Percentiles rank a stretch among this genome's conserved stretches.
These are phyloP conservation scores for Camelus bactrianus DNA, from an alignment of 2,113 vertebrate genomes.

Conservation along the genomic window DNA sequence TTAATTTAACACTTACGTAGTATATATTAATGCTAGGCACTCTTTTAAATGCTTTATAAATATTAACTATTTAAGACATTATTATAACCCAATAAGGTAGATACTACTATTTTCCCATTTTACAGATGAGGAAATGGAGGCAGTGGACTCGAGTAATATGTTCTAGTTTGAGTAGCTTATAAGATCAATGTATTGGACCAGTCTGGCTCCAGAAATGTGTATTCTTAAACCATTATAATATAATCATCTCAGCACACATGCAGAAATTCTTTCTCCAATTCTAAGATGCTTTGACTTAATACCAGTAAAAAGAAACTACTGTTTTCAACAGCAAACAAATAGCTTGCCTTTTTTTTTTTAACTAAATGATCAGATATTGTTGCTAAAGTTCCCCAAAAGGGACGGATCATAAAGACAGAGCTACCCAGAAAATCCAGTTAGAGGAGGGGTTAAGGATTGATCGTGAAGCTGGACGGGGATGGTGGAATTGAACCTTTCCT, in stretches of 20 bases:
- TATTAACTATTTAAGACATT: background rate
- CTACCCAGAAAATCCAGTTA: background rate
- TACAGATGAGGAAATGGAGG: background rate
- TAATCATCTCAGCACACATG: background rate
- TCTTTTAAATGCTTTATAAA: background rate
- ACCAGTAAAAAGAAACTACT: background rate
- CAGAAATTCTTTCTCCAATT: background rate
- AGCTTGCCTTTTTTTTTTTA: background rate
- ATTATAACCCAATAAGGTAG: background rate
- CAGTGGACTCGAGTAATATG: background rate
- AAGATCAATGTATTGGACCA: background rate
- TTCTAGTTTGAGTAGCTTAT: conserved; percentile 6
- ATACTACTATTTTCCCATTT: background rate
- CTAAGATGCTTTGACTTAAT: background rate
- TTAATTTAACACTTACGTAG: background rate
- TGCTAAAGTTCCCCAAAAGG: background rate
- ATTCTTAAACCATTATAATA: background rate
- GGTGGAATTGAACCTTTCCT: background rate
- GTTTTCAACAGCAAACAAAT: background rate
- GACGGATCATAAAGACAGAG: background rate
- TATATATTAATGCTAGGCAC: background rate
- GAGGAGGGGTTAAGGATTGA: background rate
- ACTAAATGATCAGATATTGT: background rate
- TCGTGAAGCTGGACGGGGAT: background rate
- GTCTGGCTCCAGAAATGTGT: background rate